These are phyloP conservation scores for Hyphantria cunea DNA, from an alignment of 1,140 invertebrate genomes.

Conservation along the genomic window DNA sequence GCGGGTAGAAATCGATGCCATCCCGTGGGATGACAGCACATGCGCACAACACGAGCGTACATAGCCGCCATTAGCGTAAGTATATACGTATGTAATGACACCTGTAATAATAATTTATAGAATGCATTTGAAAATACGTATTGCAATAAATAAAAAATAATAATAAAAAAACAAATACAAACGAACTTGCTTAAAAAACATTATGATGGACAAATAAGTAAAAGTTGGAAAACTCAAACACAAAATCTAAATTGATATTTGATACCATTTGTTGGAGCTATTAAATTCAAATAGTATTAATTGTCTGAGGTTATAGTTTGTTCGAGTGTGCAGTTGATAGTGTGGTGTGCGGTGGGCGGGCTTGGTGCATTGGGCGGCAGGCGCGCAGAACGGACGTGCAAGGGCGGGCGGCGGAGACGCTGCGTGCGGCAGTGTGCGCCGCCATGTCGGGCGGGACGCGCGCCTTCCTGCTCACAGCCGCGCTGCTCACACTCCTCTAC, in stretches of 20 bases:
- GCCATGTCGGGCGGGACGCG: conserved; percentile 70
- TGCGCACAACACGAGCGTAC: conserved; percentile 52
- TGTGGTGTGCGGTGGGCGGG: neutral
- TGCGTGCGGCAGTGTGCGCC: conserved; percentile 42
- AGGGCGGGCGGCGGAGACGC: conserved; percentile 3
- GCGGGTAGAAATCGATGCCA: conserved; percentile 71
- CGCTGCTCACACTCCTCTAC: conserved; percentile 61
- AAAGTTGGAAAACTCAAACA: too few relatives aligned
- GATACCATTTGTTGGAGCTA: neutral
- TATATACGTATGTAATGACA: neutral
- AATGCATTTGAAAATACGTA: too few relatives aligned
- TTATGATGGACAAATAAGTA: too few relatives aligned
- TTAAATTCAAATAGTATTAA: neutral
- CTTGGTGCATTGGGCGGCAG: neutral
- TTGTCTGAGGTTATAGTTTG: neutral
- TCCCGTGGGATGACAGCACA: conserved; percentile 77
- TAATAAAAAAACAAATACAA: too few relatives aligned
- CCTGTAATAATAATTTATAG: neutral
- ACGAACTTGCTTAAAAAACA: too few relatives aligned
- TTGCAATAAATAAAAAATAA: too few relatives aligned
- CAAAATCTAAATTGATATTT: too few relatives aligned
- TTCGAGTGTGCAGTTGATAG: neutral
- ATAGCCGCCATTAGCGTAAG: neutral
- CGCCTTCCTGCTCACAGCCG: conserved; percentile 53
- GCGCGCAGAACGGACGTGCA: neutral